Conservation (phyloP, 2,797 vertebrate genomes). For the Iguana delicatissima region DNA sequence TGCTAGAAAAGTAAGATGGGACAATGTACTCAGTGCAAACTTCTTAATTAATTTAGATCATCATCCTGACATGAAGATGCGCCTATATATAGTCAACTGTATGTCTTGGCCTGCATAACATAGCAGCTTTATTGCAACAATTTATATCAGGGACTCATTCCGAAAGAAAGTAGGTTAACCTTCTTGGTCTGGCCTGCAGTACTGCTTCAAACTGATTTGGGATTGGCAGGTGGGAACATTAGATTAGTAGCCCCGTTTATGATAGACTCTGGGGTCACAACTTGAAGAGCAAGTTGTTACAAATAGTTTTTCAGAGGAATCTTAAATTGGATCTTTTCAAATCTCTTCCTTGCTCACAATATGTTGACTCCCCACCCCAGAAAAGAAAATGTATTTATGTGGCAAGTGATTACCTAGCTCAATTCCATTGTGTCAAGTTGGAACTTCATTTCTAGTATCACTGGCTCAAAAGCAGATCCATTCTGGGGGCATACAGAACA, state of each 20-base stretch:
- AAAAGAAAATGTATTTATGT: no score
- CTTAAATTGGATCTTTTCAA: neutral
- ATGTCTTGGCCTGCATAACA: neutral
- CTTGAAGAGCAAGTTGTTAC: no score
- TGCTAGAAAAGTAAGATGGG: neutral
- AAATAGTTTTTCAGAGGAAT: no score
- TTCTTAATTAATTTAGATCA: neutral
- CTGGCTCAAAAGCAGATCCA: neutral
- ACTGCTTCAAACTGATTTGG: neutral
- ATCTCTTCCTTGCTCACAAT: neutral
- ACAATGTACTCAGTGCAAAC: neutral
- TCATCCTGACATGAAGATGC: neutral
- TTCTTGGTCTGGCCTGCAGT: neutral
- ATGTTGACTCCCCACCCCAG: no score
- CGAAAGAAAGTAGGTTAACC: neutral
- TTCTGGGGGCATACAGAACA: no score
- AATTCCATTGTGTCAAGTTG: neutral
- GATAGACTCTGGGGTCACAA: no score
- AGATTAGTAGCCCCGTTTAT: neutral
- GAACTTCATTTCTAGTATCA: neutral
- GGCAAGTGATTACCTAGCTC: neutral
- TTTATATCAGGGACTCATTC: neutral
- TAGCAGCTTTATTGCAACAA: neutral
- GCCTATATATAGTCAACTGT: neutral
- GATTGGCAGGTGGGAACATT: neutral